Base-by-base conservation (phyloP, 2,113 vertebrate species). In the Callipepla californica region DNA sequence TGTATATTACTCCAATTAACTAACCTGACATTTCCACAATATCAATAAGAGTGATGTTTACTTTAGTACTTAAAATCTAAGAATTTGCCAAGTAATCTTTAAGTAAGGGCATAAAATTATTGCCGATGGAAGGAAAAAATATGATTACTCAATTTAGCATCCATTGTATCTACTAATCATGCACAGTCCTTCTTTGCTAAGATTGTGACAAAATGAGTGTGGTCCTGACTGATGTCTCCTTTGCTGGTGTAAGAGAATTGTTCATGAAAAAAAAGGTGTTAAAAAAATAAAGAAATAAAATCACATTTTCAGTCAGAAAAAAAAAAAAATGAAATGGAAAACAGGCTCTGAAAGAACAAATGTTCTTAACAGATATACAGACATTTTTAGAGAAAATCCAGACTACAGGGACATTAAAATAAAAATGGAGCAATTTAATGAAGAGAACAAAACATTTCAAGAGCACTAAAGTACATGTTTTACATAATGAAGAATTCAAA, bases 371-470 rank as follows among this genome's bases (percentile, higher is more conserved):
- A 79, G 87, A 81, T 57, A 92, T 51, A n/a, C 44, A 79, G 75
- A 38, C 13, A 19, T 80, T 91, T 80, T 68, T 57, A 90, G 65
- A 85, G 72, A 86, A 12, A 62, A 90, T 75, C 57, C 32, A 75
- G 67, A 59, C 66, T 94, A 50, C 47, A 79, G 66, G 61, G 87
- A 22, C 70, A 94, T 65, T 89, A 83, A 87, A 94, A 94, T 70
- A 80, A 95, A 97, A 93, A 89, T 22, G 23, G 22, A 84, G 26
- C 34, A 76, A 87, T 67, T 85, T 79, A 84, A 73, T 68, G 68
- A 92, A 83, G 73, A 85, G 80, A 92, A 95, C 65, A 95, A 93
- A 94, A 94, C 36, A 72, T 80, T 86, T 83, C 63, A 94, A 86
- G 66, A 89, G 22, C 34, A 68, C 30, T 48, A 28, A 32, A 86